Evolutionary conservation across 2,113 vertebrate species (phyloP), one percentile per base, ranked within the genome.

Genomic region (Nibea albiflora): DNA sequence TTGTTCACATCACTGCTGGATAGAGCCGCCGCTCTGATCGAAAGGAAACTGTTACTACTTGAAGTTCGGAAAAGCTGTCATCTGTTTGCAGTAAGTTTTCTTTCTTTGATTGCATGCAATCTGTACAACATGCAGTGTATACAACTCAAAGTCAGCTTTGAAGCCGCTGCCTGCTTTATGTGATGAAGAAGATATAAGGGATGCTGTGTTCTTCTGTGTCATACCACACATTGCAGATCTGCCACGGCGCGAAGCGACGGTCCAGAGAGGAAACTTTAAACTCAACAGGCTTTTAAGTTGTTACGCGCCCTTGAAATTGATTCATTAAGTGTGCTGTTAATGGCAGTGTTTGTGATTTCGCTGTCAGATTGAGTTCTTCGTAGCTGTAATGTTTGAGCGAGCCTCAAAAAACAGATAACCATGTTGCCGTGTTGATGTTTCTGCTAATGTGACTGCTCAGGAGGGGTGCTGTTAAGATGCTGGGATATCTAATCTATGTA

Each of bases 1-100:
- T 88, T 88, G 85, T 92, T 89, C 76, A 42, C 76, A 42, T 62
- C 68, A 46, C 87, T 56, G 70, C 66, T 76, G 85, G 85, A 85
- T 78, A 73, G 49, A 87, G 81, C 67, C 20, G 26, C 57, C 71
- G 53, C 58, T 74, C 73, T 85, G 73, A 70, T 53, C 53, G 24
- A 14, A 68, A 69, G 67, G 65, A 87, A 87, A 49, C 68, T 8
- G 46, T 69, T 57, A 39, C 22, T 53, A 19, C 28, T 85, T 65
- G 28, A 80, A 58, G 57, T 64, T 58, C 26, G 20, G 49, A 15
- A 15, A 66, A 58, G 39, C 76, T 74, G 76, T 71, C 49, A 28
- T 74, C 75, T 68, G n/a, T 71, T 64, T 58, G 61, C 56, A 56
- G 82, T 78, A 78, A 73, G 70, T 78, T 76, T 80, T 61, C 8